Percentiles rank a stretch among this genome's conserved stretches.
Evolutionary conservation across 1,140 invertebrate species (phyloP).

Genomic region (Centruroides sculpturatus): DNA sequence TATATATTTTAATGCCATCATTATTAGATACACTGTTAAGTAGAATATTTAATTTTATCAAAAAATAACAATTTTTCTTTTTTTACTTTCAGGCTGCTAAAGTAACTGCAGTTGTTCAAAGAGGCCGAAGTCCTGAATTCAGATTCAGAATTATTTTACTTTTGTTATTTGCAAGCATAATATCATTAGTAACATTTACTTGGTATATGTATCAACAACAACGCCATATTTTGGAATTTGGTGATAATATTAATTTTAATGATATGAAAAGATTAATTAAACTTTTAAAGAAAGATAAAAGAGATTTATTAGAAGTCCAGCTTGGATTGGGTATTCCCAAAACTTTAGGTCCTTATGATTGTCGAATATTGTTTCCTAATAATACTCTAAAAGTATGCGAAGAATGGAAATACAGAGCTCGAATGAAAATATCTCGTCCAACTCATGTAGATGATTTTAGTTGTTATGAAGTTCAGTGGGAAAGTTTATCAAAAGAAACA

Average conservation of each 20-base stretch:
- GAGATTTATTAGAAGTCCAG: slow-evolving; percentile 11
- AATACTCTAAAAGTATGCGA: slow-evolving; percentile 15
- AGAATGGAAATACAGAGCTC: slow-evolving; percentile 21
- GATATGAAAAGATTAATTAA: slow-evolving; percentile 12
- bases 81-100: slow-evolving; percentile 11
- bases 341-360: slow-evolving; percentile 16
- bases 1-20: too few relatives aligned
- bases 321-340: slow-evolving; percentile 15
- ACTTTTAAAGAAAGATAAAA: slow-evolving; percentile 12
- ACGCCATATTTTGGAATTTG: slow-evolving; percentile 9
- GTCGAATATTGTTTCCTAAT: slow-evolving; percentile 4
- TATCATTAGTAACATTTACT: slow-evolving; percentile 10
- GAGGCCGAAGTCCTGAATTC: slow-evolving; percentile 16
- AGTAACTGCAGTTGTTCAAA: slow-evolving; percentile 11
- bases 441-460: slow-evolving; percentile 13
- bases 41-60: too few relatives aligned
- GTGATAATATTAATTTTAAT: slow-evolving; percentile 10
- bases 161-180: slow-evolving; percentile 9
- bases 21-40: too few relatives aligned
- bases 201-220: slow-evolving; percentile 14
- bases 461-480: slow-evolving; percentile 71
- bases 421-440: slow-evolving; percentile 12
- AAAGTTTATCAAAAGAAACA: slow-evolving; percentile 38
- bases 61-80: not conserved
- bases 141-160: slow-evolving; percentile 15